Evolutionary conservation across 2,113 vertebrate species (phyloP), one percentile per base, ranked within the genome.

Genomic region (Ia io): DNA sequence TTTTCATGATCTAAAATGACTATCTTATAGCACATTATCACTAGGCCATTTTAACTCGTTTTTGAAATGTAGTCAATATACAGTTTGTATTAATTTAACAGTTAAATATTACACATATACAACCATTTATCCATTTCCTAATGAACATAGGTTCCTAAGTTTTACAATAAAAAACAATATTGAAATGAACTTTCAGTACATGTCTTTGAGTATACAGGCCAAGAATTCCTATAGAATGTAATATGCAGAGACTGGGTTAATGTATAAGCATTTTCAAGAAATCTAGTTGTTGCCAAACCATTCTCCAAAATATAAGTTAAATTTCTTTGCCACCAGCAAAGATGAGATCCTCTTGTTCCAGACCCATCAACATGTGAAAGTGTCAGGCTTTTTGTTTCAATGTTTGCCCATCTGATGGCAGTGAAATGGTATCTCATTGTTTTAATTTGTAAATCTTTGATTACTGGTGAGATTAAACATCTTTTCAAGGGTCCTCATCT

Each of bases 121-220:
- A 44, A 73, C 65, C 85, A 30, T 71, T 30, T 51, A 67, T 69
- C n/a, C 32, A 56, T 59, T 82, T 91, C 84, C 44, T 91, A 88
- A 71, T 71, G 44, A 44, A 49, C 42, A 94, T 32, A 51, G 20
- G 44, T 73, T 84, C 35, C 44, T 40, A n/a, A 37, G 56, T 91
- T 91, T 61, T 88, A 88, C 11, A 78, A 65, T 94, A 88, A 92
- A 88, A 95, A 91, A 47, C 32, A 90, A 22, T 49, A 74, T 12
- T 80, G 13, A 42, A 78, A 10, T 51, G 18, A 84, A 84, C 9
- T 53, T 79, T 80, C 37, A 91, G 73, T 56, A 65, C 32, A 77
- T 82, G 10, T 79, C 56, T 84, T 91, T 94, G 35, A 84, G n/a
- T 56, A 67, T 8, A 79, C 18, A 71, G 78, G 84, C n/a, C 53